Evolutionary conservation across 2,797 vertebrate species (phyloP).

Genomic region (Platyrinchus mystaceus): DNA sequence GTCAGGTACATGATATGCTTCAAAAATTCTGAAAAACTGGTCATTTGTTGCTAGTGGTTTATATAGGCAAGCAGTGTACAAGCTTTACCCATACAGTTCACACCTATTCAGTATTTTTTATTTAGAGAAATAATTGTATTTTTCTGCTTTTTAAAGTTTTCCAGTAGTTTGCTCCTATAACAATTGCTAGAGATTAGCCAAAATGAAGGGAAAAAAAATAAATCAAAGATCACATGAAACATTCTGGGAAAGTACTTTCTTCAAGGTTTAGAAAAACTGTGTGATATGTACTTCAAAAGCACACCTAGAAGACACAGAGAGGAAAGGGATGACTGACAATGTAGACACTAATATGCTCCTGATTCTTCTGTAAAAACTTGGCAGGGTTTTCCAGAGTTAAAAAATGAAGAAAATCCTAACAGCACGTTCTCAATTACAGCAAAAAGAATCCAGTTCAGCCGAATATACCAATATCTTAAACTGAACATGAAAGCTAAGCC

Average conservation of each 20-base stretch:
- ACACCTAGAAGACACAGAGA: background rate
- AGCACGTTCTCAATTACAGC: background rate
- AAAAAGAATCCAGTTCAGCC: background rate
- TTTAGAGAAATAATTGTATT: background rate
- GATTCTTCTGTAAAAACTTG: background rate
- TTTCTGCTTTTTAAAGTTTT: background rate
- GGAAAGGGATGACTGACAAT: background rate
- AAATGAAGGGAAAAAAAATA: background rate
- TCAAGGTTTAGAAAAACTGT: background rate
- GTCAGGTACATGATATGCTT: background rate
- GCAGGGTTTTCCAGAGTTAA: background rate
- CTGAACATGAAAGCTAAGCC: background rate
- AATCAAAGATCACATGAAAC: background rate
- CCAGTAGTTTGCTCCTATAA: background rate
- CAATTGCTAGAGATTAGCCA: background rate
- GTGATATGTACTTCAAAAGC: background rate
- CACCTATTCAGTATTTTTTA: background rate
- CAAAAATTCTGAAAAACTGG: background rate
- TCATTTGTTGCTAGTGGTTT: background rate
- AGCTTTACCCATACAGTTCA: background rate
- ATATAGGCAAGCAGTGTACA: background rate
- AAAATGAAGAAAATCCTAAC: background rate
- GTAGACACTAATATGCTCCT: background rate
- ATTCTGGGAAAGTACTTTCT: background rate
- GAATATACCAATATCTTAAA: background rate